These are phyloP conservation scores for Lampris megalopsis DNA, from an alignment of 2,113 vertebrate genomes.

Conservation along the genomic window DNA sequence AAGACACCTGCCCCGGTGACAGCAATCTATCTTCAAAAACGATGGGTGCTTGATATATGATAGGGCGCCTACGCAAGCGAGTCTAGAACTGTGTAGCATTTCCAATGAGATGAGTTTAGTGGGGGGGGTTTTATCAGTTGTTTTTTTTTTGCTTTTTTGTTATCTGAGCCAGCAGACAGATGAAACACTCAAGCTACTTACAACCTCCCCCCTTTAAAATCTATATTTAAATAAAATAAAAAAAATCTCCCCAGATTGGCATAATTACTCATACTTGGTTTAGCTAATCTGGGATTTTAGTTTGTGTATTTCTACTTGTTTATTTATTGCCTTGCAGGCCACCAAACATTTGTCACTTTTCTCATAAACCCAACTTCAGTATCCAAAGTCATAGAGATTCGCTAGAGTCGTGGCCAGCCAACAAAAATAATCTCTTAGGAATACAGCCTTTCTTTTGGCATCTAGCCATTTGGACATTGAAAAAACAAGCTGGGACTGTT, in stretches of 20 bases:
- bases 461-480: conserved; percentile 8
- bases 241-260: neutral
- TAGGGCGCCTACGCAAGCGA: conserved; percentile 2
- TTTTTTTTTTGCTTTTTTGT: neutral
- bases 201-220: neutral
- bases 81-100: neutral
- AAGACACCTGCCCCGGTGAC: neutral
- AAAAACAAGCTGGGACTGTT: conserved; percentile 7
- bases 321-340: neutral
- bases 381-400: conserved; percentile 18
- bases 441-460: conserved; percentile 23
- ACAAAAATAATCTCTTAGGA: conserved; percentile 22
- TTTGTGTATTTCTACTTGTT: neutral
- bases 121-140: neutral
- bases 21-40: conserved; percentile 19
- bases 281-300: neutral
- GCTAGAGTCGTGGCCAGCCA: conserved; percentile 15
- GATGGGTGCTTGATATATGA: conserved; percentile 26
- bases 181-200: neutral
- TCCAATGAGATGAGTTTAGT: neutral
- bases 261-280: neutral
- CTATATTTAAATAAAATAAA: neutral
- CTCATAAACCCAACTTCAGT: conserved; percentile 13
- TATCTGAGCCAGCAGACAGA: conserved; percentile 10
- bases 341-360: neutral